Base-by-base conservation (phyloP, 2,113 vertebrate genomes). In the Neodontobutis hainanensis region DNA sequence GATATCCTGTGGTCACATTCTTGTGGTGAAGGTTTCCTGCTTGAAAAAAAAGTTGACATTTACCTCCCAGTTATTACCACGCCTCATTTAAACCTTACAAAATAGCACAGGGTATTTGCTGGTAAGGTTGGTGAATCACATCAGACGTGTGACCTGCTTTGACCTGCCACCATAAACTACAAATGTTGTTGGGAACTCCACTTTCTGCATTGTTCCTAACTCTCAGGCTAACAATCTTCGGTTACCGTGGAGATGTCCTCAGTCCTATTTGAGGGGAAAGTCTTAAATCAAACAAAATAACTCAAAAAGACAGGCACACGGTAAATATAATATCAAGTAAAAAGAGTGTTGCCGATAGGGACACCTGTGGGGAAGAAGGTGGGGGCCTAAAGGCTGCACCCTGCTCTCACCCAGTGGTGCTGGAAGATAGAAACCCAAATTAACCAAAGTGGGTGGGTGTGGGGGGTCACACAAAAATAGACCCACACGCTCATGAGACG, bases 11-110 rank as follows among this genome's bases (percentile, higher is more conserved):
- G 42, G 89, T 88, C 81, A 81, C 84, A 86, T 91, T 89, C 89
- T 90, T 86, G 88, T 76, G 84, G 88, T 3, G 87, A 89, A 84
- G 84, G 77, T 86, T 89, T 91, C 89, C 89, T 86, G 87, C 73
- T 85, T 55, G 32, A 55, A 81, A 82, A 88, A 87, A 78, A 59
- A 49, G 1, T 57, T 90, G 87, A 90, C 88, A 88, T 90, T 88
- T 89, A 85, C 74, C 64, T 71, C 71, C 11, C 59, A 65, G 80
- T 78, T 72, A 69, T 81, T 12, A 78, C 71, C 83, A 77, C 8
- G 70, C 70, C 73, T 86, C 82, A 80, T 86, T 90, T 83, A 86
- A 87, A 71, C 58, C 36, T 42, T 38, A 51, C n/a, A 61, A 72
- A 80, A 77, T 47, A 8, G 61, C 44, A 14, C 32, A 11, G 11